A percentile compares a stretch with the other conserved stretches of the same genome.
Evolutionary conservation across 2,113 vertebrate genomes (phyloP).

Genomic region (Gnathonemus longibarbis): DNA sequence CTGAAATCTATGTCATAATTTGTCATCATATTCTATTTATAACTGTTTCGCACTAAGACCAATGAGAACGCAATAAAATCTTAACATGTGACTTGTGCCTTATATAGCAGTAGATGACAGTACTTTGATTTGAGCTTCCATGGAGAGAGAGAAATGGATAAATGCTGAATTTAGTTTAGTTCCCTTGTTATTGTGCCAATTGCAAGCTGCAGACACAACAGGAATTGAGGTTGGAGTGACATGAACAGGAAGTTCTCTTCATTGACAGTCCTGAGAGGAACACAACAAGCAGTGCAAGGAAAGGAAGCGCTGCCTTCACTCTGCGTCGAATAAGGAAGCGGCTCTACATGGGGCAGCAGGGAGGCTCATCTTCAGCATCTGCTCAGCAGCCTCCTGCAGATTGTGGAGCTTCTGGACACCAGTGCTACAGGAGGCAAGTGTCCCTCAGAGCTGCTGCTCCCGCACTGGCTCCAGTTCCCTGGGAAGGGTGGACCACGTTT

Average conservation of each 20-base stretch:
- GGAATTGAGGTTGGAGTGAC: not conserved
- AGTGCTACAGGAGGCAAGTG: not conserved
- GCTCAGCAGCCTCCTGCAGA: not conserved
- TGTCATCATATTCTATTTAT: not conserved
- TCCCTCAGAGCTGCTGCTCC: not conserved
- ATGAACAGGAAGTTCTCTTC: not conserved
- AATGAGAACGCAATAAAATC: not conserved
- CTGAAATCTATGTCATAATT: too few relatives aligned
- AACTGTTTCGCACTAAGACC: not conserved
- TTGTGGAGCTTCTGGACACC: not conserved
- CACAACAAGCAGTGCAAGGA: not conserved
- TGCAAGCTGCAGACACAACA: not conserved
- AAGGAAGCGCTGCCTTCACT: not conserved
- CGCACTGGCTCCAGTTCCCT: not conserved
- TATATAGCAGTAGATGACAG: not conserved
- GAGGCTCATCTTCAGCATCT: not conserved
- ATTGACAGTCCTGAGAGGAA: not conserved
- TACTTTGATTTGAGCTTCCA: not conserved
- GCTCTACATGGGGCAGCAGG: too few relatives aligned
- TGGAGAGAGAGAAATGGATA: not conserved
- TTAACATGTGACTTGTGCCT: not conserved
- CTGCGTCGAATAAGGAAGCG: too few relatives aligned
- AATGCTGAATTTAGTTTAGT: not conserved
- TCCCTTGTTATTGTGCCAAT: not conserved
- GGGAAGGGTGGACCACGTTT: not conserved